Percentiles rank a stretch among this genome's conserved stretches.
phyloP scores from a whole-genome alignment of 1,140 invertebrate genomes.

The Neodiprion pinetum region DNA sequence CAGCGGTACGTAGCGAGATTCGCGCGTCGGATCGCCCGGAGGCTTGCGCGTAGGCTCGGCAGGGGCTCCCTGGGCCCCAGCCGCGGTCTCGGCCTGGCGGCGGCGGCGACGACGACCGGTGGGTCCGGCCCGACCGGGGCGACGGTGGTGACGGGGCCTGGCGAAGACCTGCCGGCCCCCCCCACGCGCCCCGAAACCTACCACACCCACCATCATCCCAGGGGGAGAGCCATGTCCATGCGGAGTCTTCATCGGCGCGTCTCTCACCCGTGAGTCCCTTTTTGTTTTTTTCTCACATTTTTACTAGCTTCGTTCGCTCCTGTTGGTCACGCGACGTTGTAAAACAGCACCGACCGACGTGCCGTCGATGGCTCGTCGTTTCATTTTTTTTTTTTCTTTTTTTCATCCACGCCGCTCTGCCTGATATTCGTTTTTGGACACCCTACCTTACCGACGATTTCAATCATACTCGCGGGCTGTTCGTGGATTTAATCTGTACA shows the following conservation, averaged over 20 bases:
- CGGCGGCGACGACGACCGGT: slow-evolving; percentile 38
- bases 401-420: slow-evolving; percentile 5
- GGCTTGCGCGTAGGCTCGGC: slow-evolving; percentile 54
- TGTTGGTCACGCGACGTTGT: too few species aligned
- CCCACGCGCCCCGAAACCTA: slow-evolving; percentile 43
- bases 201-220: slow-evolving; percentile 40
- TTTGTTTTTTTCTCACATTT: background rate
- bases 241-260: slow-evolving; percentile 58
- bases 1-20: slow-evolving; percentile 52
- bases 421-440: background rate
- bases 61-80: slow-evolving; percentile 47
- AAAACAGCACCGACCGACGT: too few species aligned
- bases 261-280: slow-evolving; percentile 57
- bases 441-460: background rate
- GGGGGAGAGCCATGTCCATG: slow-evolving; percentile 55
- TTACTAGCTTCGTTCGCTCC: background rate
- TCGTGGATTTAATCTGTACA: too few species aligned
- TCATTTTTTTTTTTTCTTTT: slow-evolving; percentile 20
- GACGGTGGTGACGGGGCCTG: slow-evolving; percentile 26
- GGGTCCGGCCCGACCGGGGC: slow-evolving; percentile 42
- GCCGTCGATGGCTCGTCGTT: background rate
- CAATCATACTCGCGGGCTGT: background rate
- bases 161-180: slow-evolving; percentile 30
- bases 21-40: slow-evolving; percentile 58
- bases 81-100: slow-evolving; percentile 44